These are phyloP conservation scores for Dasyurus viverrinus DNA, from an alignment of 2,113 vertebrate species.

Conservation along the genomic window DNA sequence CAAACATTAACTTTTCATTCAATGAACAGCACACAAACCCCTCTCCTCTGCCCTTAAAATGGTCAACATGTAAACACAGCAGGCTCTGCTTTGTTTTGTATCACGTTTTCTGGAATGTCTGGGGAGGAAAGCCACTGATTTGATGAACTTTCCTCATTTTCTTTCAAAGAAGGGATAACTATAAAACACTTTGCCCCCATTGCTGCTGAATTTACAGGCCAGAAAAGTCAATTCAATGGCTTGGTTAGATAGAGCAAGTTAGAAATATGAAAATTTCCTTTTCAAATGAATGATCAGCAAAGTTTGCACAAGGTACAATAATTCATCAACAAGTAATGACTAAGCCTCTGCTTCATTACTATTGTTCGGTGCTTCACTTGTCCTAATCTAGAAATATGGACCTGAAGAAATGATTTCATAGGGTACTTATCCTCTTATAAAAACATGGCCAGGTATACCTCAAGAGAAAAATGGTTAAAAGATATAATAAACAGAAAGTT, in stretches of 20 bases:
- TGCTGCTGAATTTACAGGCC: conserved; percentile 7
- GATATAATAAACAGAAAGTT: background rate
- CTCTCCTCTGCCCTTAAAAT: conserved; percentile 12
- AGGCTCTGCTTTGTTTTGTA: conserved; percentile 4
- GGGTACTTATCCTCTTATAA: background rate
- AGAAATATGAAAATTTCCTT: conserved; percentile 38
- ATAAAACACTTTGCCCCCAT: conserved; percentile 59
- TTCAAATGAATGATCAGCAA: conserved; percentile 6
- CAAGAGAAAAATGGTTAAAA: background rate
- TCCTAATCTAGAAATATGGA: background rate
- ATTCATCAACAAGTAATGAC: background rate
- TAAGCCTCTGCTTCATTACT: background rate
- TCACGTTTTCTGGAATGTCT: conserved; percentile 47
- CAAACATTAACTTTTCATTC: conserved; percentile 30
- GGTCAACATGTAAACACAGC: conserved; percentile 23
- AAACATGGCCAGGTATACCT: background rate
- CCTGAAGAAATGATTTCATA: background rate
- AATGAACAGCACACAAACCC: background rate
- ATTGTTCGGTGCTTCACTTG: background rate
- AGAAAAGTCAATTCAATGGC: conserved; percentile 15
- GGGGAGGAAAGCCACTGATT: conserved; percentile 25
- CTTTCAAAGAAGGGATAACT: conserved; percentile 54
- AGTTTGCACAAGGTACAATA: conserved; percentile 13
- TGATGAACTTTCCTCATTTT: conserved; percentile 58
- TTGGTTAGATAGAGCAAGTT: conserved; percentile 36